A percentile compares a stretch with the other conserved stretches of the same genome.
Evolutionary conservation across 53 echinoderm and acorn worm species (phyloP).

Genomic region (Holothuria leucospilota): DNA sequence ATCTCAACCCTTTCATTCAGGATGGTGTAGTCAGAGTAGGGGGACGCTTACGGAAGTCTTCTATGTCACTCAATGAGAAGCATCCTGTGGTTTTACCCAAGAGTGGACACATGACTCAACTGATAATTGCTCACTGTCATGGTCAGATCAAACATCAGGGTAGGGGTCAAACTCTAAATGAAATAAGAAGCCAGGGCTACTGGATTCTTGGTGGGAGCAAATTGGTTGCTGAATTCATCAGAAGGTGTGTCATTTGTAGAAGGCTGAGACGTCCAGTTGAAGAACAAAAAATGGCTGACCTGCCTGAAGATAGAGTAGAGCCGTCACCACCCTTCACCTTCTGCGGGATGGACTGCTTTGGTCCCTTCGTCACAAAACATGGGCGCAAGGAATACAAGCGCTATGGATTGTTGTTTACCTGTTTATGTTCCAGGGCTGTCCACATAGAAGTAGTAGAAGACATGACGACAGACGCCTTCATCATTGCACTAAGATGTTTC

Average conservation of each 20-base stretch:
- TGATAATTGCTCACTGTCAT: conserved; percentile 65
- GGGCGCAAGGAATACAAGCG: conserved; percentile 65
- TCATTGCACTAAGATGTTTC: conserved; percentile 21
- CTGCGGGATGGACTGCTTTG: conserved; percentile 68
- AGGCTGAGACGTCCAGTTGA: too few relatives aligned
- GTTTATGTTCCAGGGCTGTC: too few relatives aligned
- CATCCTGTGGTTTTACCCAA: conserved; percentile 66
- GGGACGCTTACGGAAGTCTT: conserved; percentile 57
- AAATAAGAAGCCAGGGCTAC: conserved; percentile 57
- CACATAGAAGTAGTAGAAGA: too few relatives aligned
- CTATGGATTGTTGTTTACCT: conserved; percentile 72
- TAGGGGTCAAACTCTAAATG: too few relatives aligned
- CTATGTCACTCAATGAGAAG: conserved; percentile 38
- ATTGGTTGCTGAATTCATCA: conserved; percentile 54
- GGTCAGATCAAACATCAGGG: conserved; percentile 49
- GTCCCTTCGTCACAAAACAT: conserved; percentile 60
- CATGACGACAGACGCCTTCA: conserved; percentile 30
- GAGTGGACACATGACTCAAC: too few relatives aligned
- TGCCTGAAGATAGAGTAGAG: too few relatives aligned
- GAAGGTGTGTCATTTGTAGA: too few relatives aligned
- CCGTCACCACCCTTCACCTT: conserved; percentile 72
- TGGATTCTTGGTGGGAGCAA: conserved; percentile 65
- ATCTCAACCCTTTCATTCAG: too few relatives aligned
- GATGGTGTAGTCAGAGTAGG: conserved; percentile 68
- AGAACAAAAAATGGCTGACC: too few relatives aligned